Evolutionary conservation across 2,888 invertebrate genomes (phyloP).

Genomic region (Andrena fulva): DNA sequence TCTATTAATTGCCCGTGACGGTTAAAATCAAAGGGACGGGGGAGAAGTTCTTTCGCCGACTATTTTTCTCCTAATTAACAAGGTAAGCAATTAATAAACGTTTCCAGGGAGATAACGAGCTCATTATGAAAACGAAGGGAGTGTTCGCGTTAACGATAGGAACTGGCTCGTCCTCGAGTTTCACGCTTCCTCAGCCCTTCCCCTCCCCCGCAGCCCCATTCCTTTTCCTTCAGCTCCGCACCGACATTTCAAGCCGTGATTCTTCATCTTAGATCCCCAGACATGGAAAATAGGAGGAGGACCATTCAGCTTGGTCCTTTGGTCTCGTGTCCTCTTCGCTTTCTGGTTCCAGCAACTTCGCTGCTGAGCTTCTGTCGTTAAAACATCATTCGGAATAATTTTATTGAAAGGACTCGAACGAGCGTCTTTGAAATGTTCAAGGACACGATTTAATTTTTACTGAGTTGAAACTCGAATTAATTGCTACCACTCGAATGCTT

Average conservation of each 20-base stretch:
- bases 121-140: conserved; percentile 41
- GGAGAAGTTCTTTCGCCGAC: not conserved
- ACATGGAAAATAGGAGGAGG: not conserved
- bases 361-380: not conserved
- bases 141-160: conserved; percentile 44
- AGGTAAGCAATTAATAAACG: conserved; percentile 47
- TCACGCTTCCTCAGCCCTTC: conserved; percentile 31
- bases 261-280: conserved; percentile 3
- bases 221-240: not conserved
- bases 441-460: not conserved
- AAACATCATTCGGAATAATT: conserved; percentile 15
- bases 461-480: not conserved
- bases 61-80: conserved; percentile 46
- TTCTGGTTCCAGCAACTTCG: not conserved
- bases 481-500: too few species aligned
- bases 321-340: not conserved
- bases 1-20: not conserved
- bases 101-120: conserved; percentile 47
- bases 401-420: not conserved
- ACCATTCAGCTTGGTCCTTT: not conserved
- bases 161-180: conserved; percentile 35
- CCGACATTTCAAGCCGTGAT: conserved; percentile 5
- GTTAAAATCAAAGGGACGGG: not conserved
- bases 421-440: not conserved
- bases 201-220: not conserved